These are phyloP conservation scores for Creontiades dilutus DNA, from an alignment of 2,888 invertebrate genomes.

Conservation along the genomic window DNA sequence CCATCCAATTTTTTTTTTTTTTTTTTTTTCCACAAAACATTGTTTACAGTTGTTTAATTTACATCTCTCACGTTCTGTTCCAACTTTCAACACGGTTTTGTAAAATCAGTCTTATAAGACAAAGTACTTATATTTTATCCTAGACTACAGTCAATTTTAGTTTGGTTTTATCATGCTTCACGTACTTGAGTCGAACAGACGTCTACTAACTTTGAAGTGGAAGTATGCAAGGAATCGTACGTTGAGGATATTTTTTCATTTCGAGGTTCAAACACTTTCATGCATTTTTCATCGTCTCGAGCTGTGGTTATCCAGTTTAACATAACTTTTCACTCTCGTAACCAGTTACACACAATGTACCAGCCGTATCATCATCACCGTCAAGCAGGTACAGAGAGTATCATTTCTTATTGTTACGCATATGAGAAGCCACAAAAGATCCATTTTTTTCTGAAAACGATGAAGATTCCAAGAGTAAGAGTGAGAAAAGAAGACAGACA, in stretches of 20 bases:
- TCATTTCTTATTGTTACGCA: not conserved
- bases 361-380: not conserved
- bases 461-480: not conserved
- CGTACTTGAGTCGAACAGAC: not conserved
- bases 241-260: not conserved
- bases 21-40: no score
- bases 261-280: not conserved
- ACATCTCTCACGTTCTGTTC: no score
- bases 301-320: not conserved
- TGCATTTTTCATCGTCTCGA: not conserved
- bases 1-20: no score
- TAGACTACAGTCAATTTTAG: no score
- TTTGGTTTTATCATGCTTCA: no score
- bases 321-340: not conserved
- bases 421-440: not conserved
- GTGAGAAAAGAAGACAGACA: not conserved
- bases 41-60: no score
- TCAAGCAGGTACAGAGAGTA: not conserved
- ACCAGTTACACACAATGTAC: not conserved
- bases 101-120: no score
- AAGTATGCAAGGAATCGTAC: no score
- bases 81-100: no score
- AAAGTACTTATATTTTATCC: no score
- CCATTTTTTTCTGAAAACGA: not conserved
- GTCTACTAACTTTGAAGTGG: no score